Evolutionary conservation across 2,888 invertebrate species (phyloP), one percentile per base, ranked within the genome.

Genomic region (Ormyrus labotus): DNA sequence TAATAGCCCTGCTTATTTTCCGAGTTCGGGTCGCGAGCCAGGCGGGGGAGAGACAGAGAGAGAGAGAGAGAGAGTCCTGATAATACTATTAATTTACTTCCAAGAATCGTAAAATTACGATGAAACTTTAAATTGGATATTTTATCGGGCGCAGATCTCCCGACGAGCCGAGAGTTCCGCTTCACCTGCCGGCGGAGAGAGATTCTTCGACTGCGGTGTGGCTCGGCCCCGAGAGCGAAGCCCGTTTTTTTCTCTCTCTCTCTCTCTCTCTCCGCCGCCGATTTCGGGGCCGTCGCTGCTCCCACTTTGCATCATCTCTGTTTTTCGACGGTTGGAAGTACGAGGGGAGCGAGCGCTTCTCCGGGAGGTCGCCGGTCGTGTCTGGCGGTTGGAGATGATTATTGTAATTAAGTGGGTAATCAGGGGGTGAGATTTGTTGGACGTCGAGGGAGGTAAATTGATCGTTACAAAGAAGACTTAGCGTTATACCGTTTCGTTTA

Each of bases 61-160:
- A n/a, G 45, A 34, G 47, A 8, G 11, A 53, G 61, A n/a, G 45
- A 34, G 47, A 8, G n/a, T 74, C 63, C 84, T 88, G 89, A 89
- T 89, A 89, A 89, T 89, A 86, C 88, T 88, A 89, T 89, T 89
- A 89, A 89, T 89, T 89, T 89, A 88, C 88, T 89, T 88, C 84
- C 87, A 88, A 86, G 88, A 89, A 89, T 89, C 88, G 88, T 89
- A 88, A 89, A 89, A 89, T 89, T 89, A 89, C 88, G 88, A 89
- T 88, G 87, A 88, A 88, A 88, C 87, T 88, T 88, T 88, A 88
- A 88, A 88, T 88, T 88, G 88, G 88, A 88, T 88, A 88, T 88
- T 88, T 88, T 88, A 88, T 88, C 88, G 84, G 61, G 13, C n/a
- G 82, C 78, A 80, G 84, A 87, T 88, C 88, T 87, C 83, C 78